Base-by-base conservation (phyloP, 2,888 invertebrate species). In the Yponomeuta evonymella region DNA sequence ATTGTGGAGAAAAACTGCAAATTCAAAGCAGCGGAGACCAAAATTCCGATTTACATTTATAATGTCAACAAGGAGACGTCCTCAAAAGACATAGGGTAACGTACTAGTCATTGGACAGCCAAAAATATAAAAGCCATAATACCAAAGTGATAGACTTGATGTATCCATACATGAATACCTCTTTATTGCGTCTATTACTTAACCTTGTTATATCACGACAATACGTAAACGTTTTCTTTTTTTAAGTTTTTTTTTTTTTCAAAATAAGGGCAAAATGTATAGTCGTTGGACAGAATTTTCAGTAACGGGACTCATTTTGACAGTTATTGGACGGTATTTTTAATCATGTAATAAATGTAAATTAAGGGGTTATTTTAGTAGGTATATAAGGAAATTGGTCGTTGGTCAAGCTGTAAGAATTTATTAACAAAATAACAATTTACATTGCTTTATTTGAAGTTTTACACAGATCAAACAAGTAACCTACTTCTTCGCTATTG, bases 251-350 rank as follows among this genome's bases (percentile, higher is more conserved):
- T 36, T 51, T 51, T 51, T 12, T 51, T n/a, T n/a, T n/a, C 12
- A 51, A 51, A 51, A 51, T 12, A 9, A 9, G 11, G 12, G n/a
- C 29, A 65, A 36, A 15, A 36, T 29, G 10, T 62, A 70, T 33
- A 70, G 36, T 62, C 12, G 30, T 70, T 67, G 62, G 63, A 67
- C 71, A 71, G 48, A 68, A 62, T 67, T 68, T 9, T 36, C 63
- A 29, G 67, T 68, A 29, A 71, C 36, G 58, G 71, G 48, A 71
- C 71, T 67, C 64, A 15, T 51, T 63, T 67, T 62, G 62, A 71
- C 67, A 71, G 67, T 71, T 63, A 71, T 71, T 71, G 71, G 71
- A 71, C 64, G 43, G 62, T 71, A n/a, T 71, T 33, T 62, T 67
- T 71, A 23, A 30, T 51, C 58, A 48, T 36, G 30, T 12, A 63